Conservation (phyloP, 2,113 vertebrate species). For the Setophaga petechia region DNA sequence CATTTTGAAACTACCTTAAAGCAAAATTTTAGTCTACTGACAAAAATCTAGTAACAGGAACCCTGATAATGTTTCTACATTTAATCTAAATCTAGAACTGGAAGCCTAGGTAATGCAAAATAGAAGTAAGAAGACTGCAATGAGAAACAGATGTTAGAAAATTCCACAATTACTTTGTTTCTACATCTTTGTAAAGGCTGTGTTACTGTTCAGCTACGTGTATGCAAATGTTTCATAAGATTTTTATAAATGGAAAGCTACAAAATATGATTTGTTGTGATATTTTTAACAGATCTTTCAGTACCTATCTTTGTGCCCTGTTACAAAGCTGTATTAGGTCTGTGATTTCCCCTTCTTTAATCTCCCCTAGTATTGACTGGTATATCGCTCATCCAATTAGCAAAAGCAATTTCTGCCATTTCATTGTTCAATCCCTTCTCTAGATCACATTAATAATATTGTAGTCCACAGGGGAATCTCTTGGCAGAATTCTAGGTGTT, state of each 20-base stretch:
- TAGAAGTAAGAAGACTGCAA: background rate
- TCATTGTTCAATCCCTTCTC: background rate
- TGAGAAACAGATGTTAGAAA: conserved; percentile 4
- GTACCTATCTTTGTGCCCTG: background rate
- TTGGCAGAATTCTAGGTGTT: conserved; percentile 23
- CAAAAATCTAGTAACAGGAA: background rate
- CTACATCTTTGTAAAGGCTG: background rate
- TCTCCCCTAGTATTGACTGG: background rate
- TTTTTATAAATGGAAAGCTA: background rate
- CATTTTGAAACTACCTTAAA: background rate
- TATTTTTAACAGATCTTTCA: background rate
- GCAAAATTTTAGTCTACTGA: background rate
- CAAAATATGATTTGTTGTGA: background rate
- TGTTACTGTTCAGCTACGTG: background rate
- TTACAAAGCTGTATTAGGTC: background rate
- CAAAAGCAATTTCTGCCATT: background rate
- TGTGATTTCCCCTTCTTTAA: background rate
- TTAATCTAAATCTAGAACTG: conserved; percentile 5
- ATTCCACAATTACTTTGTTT: conserved; percentile 29
- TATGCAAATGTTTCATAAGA: background rate
- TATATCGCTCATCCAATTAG: background rate
- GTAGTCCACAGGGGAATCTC: background rate
- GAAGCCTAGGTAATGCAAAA: background rate
- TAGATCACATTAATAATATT: background rate
- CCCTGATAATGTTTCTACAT: background rate